Conservation (phyloP, 2,888 invertebrate genomes). For the Spilarctia lutea region DNA sequence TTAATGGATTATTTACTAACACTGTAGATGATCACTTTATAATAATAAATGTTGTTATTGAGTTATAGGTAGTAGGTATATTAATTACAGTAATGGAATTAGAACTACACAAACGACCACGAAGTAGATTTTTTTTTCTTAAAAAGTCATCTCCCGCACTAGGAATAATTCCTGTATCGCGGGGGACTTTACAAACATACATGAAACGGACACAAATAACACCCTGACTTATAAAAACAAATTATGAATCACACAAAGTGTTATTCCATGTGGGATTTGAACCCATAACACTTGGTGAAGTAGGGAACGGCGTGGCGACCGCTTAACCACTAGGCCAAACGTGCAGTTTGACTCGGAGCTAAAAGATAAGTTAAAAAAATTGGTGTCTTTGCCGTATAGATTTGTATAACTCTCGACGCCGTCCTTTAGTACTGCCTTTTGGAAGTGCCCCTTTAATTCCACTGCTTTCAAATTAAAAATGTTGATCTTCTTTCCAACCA, state of each 20-base stretch:
- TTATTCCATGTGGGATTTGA: too few species aligned
- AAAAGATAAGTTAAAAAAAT: constrained; percentile 17
- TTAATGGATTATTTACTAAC: not conserved
- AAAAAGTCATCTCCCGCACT: too few species aligned
- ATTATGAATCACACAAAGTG: too few species aligned
- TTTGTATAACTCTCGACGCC: not conserved
- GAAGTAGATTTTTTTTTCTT: too few species aligned
- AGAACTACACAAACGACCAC: constrained; percentile 1
- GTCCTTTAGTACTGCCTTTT: constrained; percentile 1
- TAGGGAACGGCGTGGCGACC: too few species aligned
- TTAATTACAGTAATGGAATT: constrained; percentile 7
- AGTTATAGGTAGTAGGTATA: constrained; percentile 7
- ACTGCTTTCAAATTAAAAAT: constrained; percentile 8
- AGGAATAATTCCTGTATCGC: too few species aligned
- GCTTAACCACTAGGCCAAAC: too few species aligned
- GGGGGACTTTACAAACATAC: too few species aligned
- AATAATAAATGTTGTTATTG: not conserved
- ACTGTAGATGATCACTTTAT: constrained; percentile 9
- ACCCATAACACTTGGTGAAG: too few species aligned
- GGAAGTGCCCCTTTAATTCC: constrained; percentile 18
- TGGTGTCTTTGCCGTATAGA: constrained; percentile 5
- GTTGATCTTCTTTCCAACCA: not conserved
- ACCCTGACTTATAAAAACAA: too few species aligned
- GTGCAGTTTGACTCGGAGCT: constrained; percentile 1
- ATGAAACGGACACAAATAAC: too few species aligned